Base-by-base conservation (phyloP, 2,797 vertebrate species). In the Clarias pachynema region DNA sequence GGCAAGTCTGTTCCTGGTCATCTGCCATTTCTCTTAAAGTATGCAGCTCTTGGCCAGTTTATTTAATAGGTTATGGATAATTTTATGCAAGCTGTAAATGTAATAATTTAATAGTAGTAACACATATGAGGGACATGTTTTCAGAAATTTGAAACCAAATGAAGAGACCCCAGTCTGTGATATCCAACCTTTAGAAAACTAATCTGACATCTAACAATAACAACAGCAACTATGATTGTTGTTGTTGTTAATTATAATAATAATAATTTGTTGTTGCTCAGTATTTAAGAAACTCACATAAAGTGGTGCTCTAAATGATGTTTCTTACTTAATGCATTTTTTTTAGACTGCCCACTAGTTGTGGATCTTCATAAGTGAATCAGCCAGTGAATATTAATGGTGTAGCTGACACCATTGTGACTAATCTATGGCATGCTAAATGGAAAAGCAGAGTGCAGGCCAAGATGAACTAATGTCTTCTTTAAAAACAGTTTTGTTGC, bases 381-480 rank as follows among this genome's bases (percentile, higher is more conserved):
- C 44, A 74, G n/a, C 49, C 44, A 26, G 34, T 74, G 49, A 56
- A 74, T 29, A 74, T 74, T 56, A 75, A 57, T 75, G 53, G 53
- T 31, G 7, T 75, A 57, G 26, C 73, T 56, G 26, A 57, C 26
- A 75, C 26, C 26, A 31, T 8, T 10, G 53, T 75, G 10, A 49
- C 44, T 57, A 31, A 18, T 57, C 29, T 56, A 29, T 29, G 44
- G n/a, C 26, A 56, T 56, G 16, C n/a, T 12, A 20, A 20, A 57
- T 7, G 26, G n/a, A 57, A 26, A 74, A 57, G 49, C 56, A 57
- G 20, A 3, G n/a, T 75, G 73, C 8, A 12, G 7, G 12, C 20
- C 73, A 75, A 57, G 29, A 2, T 0, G 7, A 31, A 16, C 26
- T 29, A 9, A 57, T 31, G 73, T 57, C 18, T 75, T 75, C 53